These are phyloP conservation scores for Goniozus legneri DNA, from an alignment of 1,140 invertebrate genomes.

Conservation along the genomic window DNA sequence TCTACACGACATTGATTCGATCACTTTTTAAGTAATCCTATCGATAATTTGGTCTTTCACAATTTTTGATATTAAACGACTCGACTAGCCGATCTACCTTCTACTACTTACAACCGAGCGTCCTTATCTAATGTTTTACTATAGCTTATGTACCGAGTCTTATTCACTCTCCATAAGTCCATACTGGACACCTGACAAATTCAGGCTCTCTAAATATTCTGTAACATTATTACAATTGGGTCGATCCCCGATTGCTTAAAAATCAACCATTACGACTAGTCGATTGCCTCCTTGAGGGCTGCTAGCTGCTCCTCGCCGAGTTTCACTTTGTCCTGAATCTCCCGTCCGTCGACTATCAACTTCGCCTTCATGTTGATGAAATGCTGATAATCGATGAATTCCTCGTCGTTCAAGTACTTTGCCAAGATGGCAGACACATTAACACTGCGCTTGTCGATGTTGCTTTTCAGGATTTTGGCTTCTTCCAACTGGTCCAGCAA, in stretches of 20 bases:
- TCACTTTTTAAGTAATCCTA: too few species aligned
- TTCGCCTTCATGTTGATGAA: slow-evolving; percentile 92
- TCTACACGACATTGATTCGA: too few species aligned
- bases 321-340: slow-evolving; percentile 85
- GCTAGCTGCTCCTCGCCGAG: slow-evolving; percentile 80
- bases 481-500: slow-evolving; percentile 78
- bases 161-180: neutral
- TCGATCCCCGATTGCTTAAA: too few species aligned
- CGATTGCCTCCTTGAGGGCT: slow-evolving; percentile 69
- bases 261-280: slow-evolving; percentile 37
- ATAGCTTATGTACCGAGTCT: neutral
- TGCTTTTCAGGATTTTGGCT: slow-evolving; percentile 77
- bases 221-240: too few species aligned
- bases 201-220: neutral
- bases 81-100: neutral
- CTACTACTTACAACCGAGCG: neutral
- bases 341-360: slow-evolving; percentile 78
- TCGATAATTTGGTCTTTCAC: too few species aligned
- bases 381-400: slow-evolving; percentile 81
- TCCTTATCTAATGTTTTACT: neutral
- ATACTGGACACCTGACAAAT: neutral
- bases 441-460: slow-evolving; percentile 78
- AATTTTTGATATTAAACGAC: neutral
- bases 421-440: slow-evolving; percentile 71
- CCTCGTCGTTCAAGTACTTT: slow-evolving; percentile 71